These are phyloP conservation scores for Chinchilla lanigera DNA, from an alignment of 2,113 vertebrate species.

Conservation along the genomic window DNA sequence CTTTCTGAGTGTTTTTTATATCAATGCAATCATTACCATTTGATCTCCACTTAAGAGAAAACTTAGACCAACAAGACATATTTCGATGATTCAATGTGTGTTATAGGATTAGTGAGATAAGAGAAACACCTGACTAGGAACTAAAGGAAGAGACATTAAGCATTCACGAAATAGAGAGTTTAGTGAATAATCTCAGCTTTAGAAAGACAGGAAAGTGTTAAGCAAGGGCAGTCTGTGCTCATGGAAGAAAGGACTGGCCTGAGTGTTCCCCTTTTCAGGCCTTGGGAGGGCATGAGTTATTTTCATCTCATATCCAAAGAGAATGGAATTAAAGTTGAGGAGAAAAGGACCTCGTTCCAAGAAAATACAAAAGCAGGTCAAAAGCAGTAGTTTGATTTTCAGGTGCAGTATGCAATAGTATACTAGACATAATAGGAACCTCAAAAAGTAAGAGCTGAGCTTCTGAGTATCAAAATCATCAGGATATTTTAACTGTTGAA, in stretches of 20 bases:
- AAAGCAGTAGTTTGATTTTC: conserved; percentile 20
- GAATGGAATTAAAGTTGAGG: not conserved
- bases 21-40: not conserved
- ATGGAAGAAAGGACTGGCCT: not conserved
- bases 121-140: not conserved
- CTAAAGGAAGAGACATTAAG: not conserved
- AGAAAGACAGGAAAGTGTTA: not conserved
- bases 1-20: not conserved
- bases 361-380: conserved; percentile 4
- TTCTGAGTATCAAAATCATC: not conserved
- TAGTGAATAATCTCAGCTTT: not conserved
- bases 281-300: not conserved
- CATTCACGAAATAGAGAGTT: not conserved
- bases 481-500: not conserved
- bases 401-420: not conserved
- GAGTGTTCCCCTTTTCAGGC: not conserved
- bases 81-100: not conserved
- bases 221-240: not conserved
- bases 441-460: not conserved
- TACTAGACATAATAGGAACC: not conserved
- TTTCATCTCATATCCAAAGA: conserved; percentile 16
- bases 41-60: not conserved
- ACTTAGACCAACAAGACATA: not conserved
- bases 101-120: not conserved
- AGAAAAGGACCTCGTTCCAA: conserved; percentile 19